Percentiles rank a stretch among this genome's conserved stretches.
Evolutionary conservation across 2,888 invertebrate species (phyloP).

Genomic region (Salticus scenicus): DNA sequence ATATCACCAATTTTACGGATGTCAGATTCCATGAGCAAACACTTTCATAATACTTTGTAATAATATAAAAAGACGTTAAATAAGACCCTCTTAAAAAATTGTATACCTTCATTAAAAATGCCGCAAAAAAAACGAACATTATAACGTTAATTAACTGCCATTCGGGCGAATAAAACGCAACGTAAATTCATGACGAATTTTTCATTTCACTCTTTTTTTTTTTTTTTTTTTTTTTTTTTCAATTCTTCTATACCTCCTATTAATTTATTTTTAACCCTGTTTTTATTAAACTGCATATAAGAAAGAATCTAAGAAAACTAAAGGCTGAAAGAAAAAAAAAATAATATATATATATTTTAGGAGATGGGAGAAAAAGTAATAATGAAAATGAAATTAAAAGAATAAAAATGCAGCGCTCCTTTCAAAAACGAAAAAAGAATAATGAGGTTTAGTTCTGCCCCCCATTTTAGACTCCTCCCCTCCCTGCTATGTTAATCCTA

Average conservation of each 20-base stretch:
- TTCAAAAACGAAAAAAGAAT: slow-evolving; percentile 62
- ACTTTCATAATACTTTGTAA: slow-evolving; percentile 12
- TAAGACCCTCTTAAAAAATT: slow-evolving; percentile 17
- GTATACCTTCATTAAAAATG: slow-evolving; percentile 41
- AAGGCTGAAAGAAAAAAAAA: slow-evolving; percentile 16
- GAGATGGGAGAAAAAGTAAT: slow-evolving; percentile 35
- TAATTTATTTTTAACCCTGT: slow-evolving; percentile 27
- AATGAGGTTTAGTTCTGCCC: slow-evolving; percentile 60
- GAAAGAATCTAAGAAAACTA: slow-evolving; percentile 20
- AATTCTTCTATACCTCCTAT: background rate
- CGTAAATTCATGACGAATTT: slow-evolving; percentile 62
- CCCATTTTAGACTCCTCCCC: slow-evolving; percentile 43
- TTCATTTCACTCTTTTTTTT: slow-evolving; percentile 6
- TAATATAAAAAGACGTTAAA: slow-evolving; percentile 22
- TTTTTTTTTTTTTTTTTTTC: background rate
- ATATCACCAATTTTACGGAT: slow-evolving; percentile 20
- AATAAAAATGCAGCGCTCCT: slow-evolving; percentile 50
- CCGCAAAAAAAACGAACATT: slow-evolving; percentile 7
- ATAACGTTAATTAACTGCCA: slow-evolving; percentile 66
- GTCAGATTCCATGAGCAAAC: slow-evolving; percentile 19
- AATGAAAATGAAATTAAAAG: slow-evolving; percentile 68
- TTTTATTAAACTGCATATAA: slow-evolving; percentile 30
- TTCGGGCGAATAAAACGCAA: slow-evolving; percentile 54
- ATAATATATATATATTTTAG: slow-evolving; percentile 17
- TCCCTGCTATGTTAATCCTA: slow-evolving; percentile 53